Percentiles rank a stretch among this genome's conserved stretches.
These are phyloP conservation scores for Nymphalis polychloros DNA, from an alignment of 2,888 invertebrate genomes.

Conservation along the genomic window DNA sequence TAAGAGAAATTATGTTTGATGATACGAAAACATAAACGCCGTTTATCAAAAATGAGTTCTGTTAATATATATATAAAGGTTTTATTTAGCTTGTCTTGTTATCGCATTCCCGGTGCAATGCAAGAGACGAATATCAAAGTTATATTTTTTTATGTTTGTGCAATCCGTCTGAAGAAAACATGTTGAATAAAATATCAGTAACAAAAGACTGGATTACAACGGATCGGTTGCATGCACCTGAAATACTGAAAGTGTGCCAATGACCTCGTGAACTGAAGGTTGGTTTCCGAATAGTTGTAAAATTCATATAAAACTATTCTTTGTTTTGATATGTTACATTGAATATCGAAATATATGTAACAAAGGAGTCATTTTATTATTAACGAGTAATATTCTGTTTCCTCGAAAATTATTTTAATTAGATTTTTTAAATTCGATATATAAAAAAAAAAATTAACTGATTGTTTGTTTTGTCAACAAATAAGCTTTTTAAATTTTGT, in stretches of 20 bases:
- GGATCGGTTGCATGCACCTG: slow-evolving; percentile 50
- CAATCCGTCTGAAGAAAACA: slow-evolving; percentile 20
- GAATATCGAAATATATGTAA: too few species aligned
- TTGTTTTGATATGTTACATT: neutral
- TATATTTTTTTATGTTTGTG: slow-evolving; percentile 15
- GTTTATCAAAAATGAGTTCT: too few species aligned
- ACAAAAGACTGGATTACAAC: slow-evolving; percentile 37
- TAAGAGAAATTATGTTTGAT: too few species aligned
- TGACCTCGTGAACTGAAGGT: slow-evolving; percentile 49
- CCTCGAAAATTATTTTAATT: too few species aligned
- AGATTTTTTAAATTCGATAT: too few species aligned
- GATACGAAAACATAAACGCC: too few species aligned
- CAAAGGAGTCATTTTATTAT: too few species aligned
- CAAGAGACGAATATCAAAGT: neutral
- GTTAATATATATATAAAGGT: neutral
- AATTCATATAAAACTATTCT: neutral
- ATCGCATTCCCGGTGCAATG: slow-evolving; percentile 5
- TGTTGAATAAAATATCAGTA: slow-evolving; percentile 26
- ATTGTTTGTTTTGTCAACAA: too few species aligned
- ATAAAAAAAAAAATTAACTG: too few species aligned
- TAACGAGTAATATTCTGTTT: too few species aligned
- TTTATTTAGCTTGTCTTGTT: slow-evolving; percentile 15
- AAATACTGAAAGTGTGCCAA: slow-evolving; percentile 62
- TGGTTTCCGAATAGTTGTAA: slow-evolving; percentile 39
- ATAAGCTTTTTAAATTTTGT: too few species aligned